Conservation (phyloP, 2,113 vertebrate species). For the Anthoscopus minutus region DNA sequence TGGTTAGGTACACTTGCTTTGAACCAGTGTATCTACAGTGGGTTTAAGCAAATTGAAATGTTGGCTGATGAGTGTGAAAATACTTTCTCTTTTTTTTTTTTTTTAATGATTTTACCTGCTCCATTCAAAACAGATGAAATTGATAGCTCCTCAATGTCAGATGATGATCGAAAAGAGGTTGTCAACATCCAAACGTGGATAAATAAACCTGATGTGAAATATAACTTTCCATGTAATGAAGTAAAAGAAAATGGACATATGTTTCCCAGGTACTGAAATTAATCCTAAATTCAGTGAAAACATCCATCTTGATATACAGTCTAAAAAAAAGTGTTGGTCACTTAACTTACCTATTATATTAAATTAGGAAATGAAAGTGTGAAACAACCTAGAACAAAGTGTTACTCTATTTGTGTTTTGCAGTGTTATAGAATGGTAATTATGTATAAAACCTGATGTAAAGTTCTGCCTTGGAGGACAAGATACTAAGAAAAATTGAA, state of each 20-base stretch:
- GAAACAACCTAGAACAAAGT: background rate
- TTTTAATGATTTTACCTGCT: background rate
- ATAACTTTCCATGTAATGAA: conserved; percentile 93
- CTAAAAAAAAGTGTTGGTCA: background rate
- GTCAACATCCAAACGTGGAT: conserved; percentile 98
- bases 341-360: background rate
- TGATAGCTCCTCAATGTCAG: conserved; percentile 95
- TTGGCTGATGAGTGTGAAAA: background rate
- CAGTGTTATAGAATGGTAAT: background rate
- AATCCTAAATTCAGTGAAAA: background rate
- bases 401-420: background rate
- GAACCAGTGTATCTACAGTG: background rate
- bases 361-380: background rate
- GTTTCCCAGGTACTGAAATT: conserved; percentile 87
- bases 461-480: background rate
- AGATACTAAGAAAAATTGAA: background rate
- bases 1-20: background rate
- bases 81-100: background rate
- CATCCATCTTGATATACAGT: background rate
- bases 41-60: background rate
- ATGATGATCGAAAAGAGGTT: conserved; percentile 94
- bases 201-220: conserved; percentile 95
- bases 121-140: conserved; percentile 85
- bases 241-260: conserved; percentile 98
- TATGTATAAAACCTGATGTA: background rate